Evolutionary conservation across 92 coral and sea anemone genomes (phyloP), one percentile per base, ranked within the genome.

Genomic region (Actinostola sp.): DNA sequence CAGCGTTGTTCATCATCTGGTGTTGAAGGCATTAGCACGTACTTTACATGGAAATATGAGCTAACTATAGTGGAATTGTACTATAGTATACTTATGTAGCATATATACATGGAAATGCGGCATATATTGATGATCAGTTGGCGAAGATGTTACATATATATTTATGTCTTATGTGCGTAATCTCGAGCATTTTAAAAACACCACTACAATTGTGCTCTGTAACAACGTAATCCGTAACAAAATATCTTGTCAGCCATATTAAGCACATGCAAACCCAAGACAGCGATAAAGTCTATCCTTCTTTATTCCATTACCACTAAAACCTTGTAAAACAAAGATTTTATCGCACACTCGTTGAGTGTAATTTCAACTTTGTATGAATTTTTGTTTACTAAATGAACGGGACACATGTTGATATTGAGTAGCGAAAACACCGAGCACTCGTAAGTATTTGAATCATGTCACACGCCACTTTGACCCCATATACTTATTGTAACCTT

Each of bases 231-330:
- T n/a, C 39, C 63, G 63, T 29, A 57, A 29, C 12, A 27, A 57
- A 57, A 57, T 57, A 57, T 21, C 63, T 57, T 27, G 36, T 57
- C 63, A 57, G 26, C 6, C 63, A 57, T 27, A 30, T n/a, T n/a
- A n/a, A n/a, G 28, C 63, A 27, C 63, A 57, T 57, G 36, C 39
- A 27, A 57, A n/a, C 25, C 6, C 30, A 20, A 25, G 30, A 53
- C 42, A 4, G 4, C 17, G 63, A 57, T 29, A 57, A 57, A 57
- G 10, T 46, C 13, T n/a, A 9, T 29, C 27, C 17, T 27, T 57
- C 4, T 29, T 57, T 7, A 27, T 27, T 29, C 39, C 1, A 57
- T 29, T 19, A 15, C 39, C 63, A 57, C 25, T 27, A 27, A 53
- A 24, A n/a, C 17, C 25, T 48, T 48, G 29, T 49, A 8, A 57